Percentiles rank a stretch among this genome's conserved stretches.
Evolutionary conservation across 1,140 invertebrate genomes (phyloP).

Genomic region (roundworm (Caenorhabditis elegans)): DNA sequence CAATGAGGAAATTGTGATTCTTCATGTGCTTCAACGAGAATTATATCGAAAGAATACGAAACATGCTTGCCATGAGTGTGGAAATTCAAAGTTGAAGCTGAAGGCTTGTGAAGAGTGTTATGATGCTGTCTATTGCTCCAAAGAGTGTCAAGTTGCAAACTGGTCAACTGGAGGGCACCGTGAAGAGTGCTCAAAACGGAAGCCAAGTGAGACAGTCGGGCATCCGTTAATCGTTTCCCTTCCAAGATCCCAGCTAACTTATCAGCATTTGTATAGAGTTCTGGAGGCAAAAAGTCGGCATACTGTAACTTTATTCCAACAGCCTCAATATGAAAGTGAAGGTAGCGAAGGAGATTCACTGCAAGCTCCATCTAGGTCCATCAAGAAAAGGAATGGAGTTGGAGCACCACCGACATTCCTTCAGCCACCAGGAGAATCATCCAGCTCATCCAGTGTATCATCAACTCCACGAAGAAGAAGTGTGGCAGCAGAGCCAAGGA

Average conservation of each 20-base stretch:
- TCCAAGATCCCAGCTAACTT: constrained; percentile 69
- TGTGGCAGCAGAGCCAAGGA: constrained; percentile 1
- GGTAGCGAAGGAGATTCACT: background rate
- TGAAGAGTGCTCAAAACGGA: constrained; percentile 26
- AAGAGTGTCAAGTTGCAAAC: constrained; percentile 49
- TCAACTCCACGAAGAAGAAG: constrained; percentile 27
- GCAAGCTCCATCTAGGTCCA: background rate
- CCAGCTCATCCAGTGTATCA: background rate
- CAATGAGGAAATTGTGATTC: constrained; percentile 46
- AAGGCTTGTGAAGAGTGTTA: constrained; percentile 51
- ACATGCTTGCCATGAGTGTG: constrained; percentile 38
- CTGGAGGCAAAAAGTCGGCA: constrained; percentile 69
- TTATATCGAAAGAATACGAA: constrained; percentile 29
- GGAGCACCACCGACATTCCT: constrained; percentile 33
- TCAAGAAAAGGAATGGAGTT: constrained; percentile 23
- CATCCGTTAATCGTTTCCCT: constrained; percentile 70
- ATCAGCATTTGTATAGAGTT: constrained; percentile 66
- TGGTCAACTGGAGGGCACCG: constrained; percentile 45
- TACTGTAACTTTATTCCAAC: constrained; percentile 31
- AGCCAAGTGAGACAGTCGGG: constrained; percentile 67
- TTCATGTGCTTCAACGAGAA: constrained; percentile 43
- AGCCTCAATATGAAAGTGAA: background rate
- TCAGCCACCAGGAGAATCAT: constrained; percentile 13
- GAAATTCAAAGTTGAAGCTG: constrained; percentile 5
- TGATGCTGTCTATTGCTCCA: constrained; percentile 59